Percentiles rank a stretch among this genome's conserved stretches.
Conservation (phyloP, 2,888 invertebrate genomes). For the Agrilus biguttatus region DNA sequence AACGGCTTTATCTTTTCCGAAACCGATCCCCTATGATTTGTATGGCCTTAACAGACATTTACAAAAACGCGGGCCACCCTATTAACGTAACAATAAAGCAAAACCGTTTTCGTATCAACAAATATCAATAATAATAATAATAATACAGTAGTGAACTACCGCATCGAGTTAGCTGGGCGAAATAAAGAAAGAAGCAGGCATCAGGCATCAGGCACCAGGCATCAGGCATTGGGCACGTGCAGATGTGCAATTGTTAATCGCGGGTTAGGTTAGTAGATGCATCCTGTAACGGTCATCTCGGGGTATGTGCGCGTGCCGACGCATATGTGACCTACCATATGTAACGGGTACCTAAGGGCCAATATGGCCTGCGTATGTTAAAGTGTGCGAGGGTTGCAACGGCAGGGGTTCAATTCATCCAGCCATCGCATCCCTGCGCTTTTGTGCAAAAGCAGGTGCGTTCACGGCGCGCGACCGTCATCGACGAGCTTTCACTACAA, state of each 20-base stretch:
- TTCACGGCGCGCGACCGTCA: slow-evolving; percentile 17
- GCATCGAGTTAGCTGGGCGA: not conserved
- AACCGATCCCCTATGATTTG: too few relatives aligned
- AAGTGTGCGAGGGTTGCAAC: too few relatives aligned
- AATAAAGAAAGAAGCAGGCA: not conserved
- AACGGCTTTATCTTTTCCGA: too few relatives aligned
- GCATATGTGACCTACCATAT: slow-evolving; percentile 11
- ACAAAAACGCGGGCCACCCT: too few relatives aligned
- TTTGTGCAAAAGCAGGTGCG: slow-evolving; percentile 19
- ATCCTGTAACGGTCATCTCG: slow-evolving; percentile 26
- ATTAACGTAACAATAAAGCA: too few relatives aligned
- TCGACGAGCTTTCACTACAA: slow-evolving; percentile 11
- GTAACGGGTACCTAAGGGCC: slow-evolving; percentile 9
- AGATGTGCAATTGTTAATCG: slow-evolving; percentile 23
- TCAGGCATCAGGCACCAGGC: not conserved
- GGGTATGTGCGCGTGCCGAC: slow-evolving; percentile 22
- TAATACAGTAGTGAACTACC: too few relatives aligned
- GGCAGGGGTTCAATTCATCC: too few relatives aligned
- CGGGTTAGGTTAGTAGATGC: slow-evolving; percentile 15
- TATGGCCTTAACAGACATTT: too few relatives aligned
- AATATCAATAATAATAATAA: too few relatives aligned
- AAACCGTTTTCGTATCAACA: too few relatives aligned
- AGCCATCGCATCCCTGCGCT: slow-evolving; percentile 10
- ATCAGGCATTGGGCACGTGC: slow-evolving; percentile 19
- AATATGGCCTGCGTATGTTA: slow-evolving; percentile 5